These are phyloP conservation scores for Apogon talboti DNA, from an alignment of 2,797 vertebrate genomes.

Conservation along the genomic window DNA sequence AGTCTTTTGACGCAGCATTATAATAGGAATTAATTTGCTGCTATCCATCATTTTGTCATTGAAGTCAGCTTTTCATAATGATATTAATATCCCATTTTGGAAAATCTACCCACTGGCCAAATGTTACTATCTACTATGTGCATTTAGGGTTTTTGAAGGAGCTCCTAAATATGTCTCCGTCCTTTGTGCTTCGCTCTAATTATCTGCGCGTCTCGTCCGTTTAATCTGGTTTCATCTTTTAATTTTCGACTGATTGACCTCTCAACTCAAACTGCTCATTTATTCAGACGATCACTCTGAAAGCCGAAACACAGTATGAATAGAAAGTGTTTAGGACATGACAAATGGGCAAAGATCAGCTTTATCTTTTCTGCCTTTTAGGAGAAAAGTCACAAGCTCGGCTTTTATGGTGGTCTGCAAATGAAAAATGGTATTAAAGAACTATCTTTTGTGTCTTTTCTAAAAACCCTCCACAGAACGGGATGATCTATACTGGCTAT, in stretches of 20 bases:
- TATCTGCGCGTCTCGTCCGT: constrained; percentile 62
- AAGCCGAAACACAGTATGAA: constrained; percentile 51
- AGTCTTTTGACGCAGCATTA: neutral
- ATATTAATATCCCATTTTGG: constrained; percentile 23
- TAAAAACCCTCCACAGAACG: constrained; percentile 80
- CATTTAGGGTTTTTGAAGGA: constrained; percentile 39
- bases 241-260: constrained; percentile 67
- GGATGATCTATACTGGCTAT: constrained; percentile 91
- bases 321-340: constrained; percentile 48
- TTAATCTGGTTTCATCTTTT: constrained; percentile 69
- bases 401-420: constrained; percentile 22
- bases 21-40: constrained; percentile 16
- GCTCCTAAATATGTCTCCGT: constrained; percentile 27
- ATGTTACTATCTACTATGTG: constrained; percentile 16
- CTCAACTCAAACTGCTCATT: constrained; percentile 59
- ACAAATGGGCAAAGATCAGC: constrained; percentile 33
- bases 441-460: constrained; percentile 41
- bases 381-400: neutral
- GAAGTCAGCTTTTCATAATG: constrained; percentile 23
- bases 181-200: constrained; percentile 59
- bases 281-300: constrained; percentile 58
- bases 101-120: constrained; percentile 26
- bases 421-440: constrained; percentile 9
- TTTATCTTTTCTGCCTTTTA: constrained; percentile 33
- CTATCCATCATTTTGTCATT: constrained; percentile 29